These are phyloP conservation scores for Zele albiditarsus DNA, from an alignment of 2,888 invertebrate species.

Conservation along the genomic window DNA sequence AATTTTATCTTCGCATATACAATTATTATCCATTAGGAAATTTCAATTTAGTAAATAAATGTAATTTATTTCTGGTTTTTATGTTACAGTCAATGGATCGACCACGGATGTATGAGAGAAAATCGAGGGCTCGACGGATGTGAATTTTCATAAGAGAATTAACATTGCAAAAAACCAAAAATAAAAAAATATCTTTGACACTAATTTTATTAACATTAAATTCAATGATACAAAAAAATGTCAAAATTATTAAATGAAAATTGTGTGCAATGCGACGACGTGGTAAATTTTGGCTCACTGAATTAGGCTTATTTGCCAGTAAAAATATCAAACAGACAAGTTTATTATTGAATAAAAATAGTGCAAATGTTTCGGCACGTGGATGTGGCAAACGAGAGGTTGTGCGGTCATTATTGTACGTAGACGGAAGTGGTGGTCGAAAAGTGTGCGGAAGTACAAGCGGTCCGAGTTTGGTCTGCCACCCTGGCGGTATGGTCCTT, in stretches of 20 bases:
- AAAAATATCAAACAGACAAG: background rate
- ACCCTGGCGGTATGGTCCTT: constrained; percentile 77
- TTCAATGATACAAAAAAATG: background rate
- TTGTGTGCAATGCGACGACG: background rate
- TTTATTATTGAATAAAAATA: constrained; percentile 23
- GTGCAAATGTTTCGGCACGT: constrained; percentile 23
- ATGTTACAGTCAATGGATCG: constrained; percentile 11
- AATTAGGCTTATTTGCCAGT: background rate
- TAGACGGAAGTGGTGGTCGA: constrained; percentile 50
- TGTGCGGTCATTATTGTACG: constrained; percentile 23
- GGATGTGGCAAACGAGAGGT: constrained; percentile 32
- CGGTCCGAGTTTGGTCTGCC: constrained; percentile 73
- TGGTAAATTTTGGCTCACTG: background rate
- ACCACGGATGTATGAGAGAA: background rate
- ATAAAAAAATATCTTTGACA: too few relatives aligned
- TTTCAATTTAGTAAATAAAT: background rate
- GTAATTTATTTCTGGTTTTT: background rate
- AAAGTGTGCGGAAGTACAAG: constrained; percentile 65
- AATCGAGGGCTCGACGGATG: background rate
- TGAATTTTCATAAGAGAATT: background rate
- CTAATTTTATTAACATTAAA: background rate
- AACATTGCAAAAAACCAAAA: background rate
- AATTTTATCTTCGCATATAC: background rate
- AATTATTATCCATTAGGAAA: background rate
- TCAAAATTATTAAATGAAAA: background rate